Evolutionary conservation across 2,113 vertebrate genomes (phyloP), one percentile per base, ranked within the genome.

Genomic region (Hystrix cristata): DNA sequence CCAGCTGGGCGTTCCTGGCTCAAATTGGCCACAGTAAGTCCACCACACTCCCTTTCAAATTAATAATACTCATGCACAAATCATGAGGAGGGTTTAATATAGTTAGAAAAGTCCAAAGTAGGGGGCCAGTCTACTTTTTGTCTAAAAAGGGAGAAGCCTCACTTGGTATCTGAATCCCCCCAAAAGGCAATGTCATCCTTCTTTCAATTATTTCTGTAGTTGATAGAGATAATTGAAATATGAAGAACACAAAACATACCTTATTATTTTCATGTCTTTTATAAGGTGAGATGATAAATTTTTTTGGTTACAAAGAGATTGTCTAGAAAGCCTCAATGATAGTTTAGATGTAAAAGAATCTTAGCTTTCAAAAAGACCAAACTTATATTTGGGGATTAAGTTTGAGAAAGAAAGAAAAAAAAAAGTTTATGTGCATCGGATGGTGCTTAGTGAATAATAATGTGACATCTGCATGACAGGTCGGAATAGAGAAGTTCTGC

Each of bases 291-390:
- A 34, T 25, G 10, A 31, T 74, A 87, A 55, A 67, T 95, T 38
- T 67, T 64, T 95, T 53, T 78, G 31, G 31, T 93, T 71, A 90
- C 19, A n/a, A 18, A 62, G 19, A 25, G 55, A 6, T 59, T 53
- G 53, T 62, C 81, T 67, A 59, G 62, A 90, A 90, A 90, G 64
- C 18, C 0, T 74, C 57, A 62, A 69, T 74, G 46, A 23, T 55
- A 85, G 13, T 65, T 96, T 46, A 65, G 48, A 78, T 86, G 14
- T 65, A 72, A 91, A 93, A 91, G 57, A 95, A 74, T 81, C 29
- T 74, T 95, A 51, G 38, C 13, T 48, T 60, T 81, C 1, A n/a
- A 90, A 87, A 90, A 46, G 3, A 43, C 29, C 11, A 31, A 31
- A 65, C 27, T 43, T 38, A 10, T 55, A 34, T 87, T 59, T 62